Conservation (phyloP, 2,797 vertebrate species). For the Myiotriccus ornatus region DNA sequence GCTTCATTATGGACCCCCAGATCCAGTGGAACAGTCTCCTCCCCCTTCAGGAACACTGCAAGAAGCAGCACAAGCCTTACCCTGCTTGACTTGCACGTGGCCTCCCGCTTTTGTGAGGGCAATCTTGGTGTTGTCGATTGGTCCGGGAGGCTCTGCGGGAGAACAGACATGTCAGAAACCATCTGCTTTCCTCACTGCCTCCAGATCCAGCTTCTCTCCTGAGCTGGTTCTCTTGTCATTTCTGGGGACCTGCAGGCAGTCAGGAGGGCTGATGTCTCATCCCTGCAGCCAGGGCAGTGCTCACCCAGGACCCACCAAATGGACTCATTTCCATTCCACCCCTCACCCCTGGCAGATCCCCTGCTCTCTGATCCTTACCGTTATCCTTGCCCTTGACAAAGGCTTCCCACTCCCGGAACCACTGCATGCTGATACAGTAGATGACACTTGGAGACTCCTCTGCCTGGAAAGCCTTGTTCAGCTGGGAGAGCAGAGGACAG, state of each 20-base stretch:
- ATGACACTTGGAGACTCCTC: conserved; percentile 93
- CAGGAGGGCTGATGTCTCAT: not conserved
- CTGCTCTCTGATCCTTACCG: conserved; percentile 71
- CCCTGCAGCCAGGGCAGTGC: not conserved
- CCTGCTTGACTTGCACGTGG: conserved; percentile 92
- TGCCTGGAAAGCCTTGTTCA: conserved; percentile 98
- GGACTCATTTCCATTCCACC: not conserved
- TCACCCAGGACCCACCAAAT: not conserved
- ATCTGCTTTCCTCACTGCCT: rapidly evolving
- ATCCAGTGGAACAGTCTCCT: not conserved
- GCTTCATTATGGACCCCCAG: not conserved
- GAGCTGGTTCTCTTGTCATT: not conserved
- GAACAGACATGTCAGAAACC: rapidly evolving
- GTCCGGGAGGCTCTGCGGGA: conserved; percentile 88
- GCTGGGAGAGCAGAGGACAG: conserved; percentile 70
- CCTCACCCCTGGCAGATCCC: not conserved
- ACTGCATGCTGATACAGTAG: conserved; percentile 98
- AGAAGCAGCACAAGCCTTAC: conserved; percentile 67
- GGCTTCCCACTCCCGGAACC: conserved; percentile 98
- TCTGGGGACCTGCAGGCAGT: not conserved
- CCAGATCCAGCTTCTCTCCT: not conserved
- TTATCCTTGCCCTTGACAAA: conserved; percentile 98
- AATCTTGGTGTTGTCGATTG: conserved; percentile 97
- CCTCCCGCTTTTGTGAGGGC: conserved; percentile 88
- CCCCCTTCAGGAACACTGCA: not conserved